A percentile compares a stretch with the other conserved stretches of the same genome.
These are phyloP conservation scores for Euzetes globulus DNA, from an alignment of 2,888 invertebrate genomes.

Conservation along the genomic window DNA sequence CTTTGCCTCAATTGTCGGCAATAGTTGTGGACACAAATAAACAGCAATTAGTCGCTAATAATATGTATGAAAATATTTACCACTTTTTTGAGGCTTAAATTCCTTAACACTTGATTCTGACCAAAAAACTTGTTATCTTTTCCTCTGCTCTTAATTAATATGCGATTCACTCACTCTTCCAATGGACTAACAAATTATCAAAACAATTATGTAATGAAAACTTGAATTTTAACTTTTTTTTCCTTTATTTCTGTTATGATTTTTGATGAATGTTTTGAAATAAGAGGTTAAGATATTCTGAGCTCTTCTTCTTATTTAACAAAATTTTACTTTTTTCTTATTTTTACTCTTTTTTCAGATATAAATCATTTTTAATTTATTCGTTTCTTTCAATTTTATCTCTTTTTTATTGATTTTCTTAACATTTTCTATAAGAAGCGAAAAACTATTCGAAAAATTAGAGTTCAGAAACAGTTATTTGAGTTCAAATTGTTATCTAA, in stretches of 20 bases:
- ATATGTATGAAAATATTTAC: background rate
- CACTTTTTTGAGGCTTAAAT: background rate
- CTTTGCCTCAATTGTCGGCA: conserved; percentile 3
- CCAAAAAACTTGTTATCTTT: background rate
- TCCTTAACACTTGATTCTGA: background rate
- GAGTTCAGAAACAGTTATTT: too few species aligned
- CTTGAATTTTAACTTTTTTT: background rate
- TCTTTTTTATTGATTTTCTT: too few species aligned
- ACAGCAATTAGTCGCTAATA: background rate
- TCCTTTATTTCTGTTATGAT: background rate
- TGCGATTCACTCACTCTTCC: background rate
- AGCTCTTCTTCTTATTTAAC: background rate
- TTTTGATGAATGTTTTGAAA: background rate
- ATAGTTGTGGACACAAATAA: background rate
- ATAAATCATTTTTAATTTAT: too few species aligned
- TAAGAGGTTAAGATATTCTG: background rate
- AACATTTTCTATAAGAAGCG: too few species aligned
- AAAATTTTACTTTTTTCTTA: too few species aligned
- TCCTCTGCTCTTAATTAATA: background rate
- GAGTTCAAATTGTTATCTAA: too few species aligned
- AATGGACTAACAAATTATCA: background rate
- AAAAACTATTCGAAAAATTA: too few species aligned
- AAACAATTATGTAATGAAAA: background rate
- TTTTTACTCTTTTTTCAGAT: too few species aligned
- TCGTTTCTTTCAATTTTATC: too few species aligned